Evolutionary conservation across 2,888 invertebrate species (phyloP).

Genomic region (Luperina nickerlii): DNA sequence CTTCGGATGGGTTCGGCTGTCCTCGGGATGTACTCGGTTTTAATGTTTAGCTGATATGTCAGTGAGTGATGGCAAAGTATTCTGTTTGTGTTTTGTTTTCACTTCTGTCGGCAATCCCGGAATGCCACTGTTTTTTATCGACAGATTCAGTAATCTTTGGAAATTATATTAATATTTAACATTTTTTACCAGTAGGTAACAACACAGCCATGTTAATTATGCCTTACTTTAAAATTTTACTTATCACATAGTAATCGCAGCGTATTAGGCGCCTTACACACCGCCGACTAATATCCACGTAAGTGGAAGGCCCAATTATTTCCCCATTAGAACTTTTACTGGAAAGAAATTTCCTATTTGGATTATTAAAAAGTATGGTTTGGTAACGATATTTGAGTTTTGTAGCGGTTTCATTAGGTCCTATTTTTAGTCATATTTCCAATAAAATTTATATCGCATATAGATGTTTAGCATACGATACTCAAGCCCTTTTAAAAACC

Average conservation of each 20-base stretch:
- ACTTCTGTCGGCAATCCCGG: too few relatives aligned
- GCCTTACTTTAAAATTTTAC: constrained; percentile 59
- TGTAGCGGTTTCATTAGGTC: constrained; percentile 34
- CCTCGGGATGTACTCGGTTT: too few relatives aligned
- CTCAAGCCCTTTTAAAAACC: too few relatives aligned
- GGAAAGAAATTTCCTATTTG: constrained; percentile 76
- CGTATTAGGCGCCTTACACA: constrained; percentile 69
- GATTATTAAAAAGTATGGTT: constrained; percentile 74
- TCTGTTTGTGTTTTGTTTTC: too few relatives aligned
- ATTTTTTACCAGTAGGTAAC: constrained; percentile 10
- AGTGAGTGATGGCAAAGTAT: too few relatives aligned
- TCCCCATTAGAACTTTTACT: constrained; percentile 79
- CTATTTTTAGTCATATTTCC: neutral
- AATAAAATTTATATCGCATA: too few relatives aligned
- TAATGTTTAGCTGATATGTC: too few relatives aligned
- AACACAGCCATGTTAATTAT: constrained; percentile 51
- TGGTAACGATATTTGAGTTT: constrained; percentile 48
- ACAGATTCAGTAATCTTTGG: neutral
- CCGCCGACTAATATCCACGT: constrained; percentile 70
- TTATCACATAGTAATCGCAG: constrained; percentile 71
- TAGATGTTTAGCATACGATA: too few relatives aligned
- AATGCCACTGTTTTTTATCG: too few relatives aligned
- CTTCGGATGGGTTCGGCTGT: too few relatives aligned
- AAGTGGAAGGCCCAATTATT: constrained; percentile 81
- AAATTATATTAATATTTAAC: neutral